These are phyloP conservation scores for Porites lobata DNA, from an alignment of 92 coral and sea anemone species.

Conservation along the genomic window DNA sequence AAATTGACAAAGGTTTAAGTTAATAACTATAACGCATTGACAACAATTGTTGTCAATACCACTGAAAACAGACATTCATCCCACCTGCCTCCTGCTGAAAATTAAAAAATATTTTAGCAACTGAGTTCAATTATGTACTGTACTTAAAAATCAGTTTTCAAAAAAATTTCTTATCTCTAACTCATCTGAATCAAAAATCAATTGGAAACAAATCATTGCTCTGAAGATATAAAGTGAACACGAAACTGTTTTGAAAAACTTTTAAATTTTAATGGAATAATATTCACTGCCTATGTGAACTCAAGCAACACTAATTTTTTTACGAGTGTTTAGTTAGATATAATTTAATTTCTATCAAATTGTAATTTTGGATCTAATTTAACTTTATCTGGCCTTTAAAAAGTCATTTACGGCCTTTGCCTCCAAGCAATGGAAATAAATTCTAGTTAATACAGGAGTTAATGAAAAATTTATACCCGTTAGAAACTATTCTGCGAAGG, in stretches of 20 bases:
- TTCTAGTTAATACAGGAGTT: slow-evolving; percentile 68
- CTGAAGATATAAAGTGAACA: no score
- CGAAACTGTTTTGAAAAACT: not conserved
- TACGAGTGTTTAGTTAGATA: not conserved
- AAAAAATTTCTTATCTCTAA: not conserved
- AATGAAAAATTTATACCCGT: slow-evolving; percentile 76
- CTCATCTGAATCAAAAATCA: no score
- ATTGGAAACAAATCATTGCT: no score
- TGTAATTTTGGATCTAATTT: slow-evolving; percentile 33
- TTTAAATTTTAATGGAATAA: no score
- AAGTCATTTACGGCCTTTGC: slow-evolving; percentile 48
- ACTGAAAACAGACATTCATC: not conserved
- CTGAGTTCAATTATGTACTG: not conserved
- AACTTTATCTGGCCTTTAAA: slow-evolving; percentile 38
- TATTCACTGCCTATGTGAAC: not conserved
- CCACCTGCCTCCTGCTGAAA: not conserved
- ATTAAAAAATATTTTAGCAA: not conserved
- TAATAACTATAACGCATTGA: not conserved
- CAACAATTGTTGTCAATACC: not conserved
- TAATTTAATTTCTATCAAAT: slow-evolving; percentile 1
- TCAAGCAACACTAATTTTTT: not conserved
- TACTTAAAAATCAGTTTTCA: not conserved
- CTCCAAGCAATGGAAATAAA: slow-evolving; percentile 66
- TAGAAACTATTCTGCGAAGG: slow-evolving; percentile 7
- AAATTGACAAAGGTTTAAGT: no score